Evolutionary conservation across 2,797 vertebrate genomes (phyloP).

Genomic region (Dryobates pubescens): DNA sequence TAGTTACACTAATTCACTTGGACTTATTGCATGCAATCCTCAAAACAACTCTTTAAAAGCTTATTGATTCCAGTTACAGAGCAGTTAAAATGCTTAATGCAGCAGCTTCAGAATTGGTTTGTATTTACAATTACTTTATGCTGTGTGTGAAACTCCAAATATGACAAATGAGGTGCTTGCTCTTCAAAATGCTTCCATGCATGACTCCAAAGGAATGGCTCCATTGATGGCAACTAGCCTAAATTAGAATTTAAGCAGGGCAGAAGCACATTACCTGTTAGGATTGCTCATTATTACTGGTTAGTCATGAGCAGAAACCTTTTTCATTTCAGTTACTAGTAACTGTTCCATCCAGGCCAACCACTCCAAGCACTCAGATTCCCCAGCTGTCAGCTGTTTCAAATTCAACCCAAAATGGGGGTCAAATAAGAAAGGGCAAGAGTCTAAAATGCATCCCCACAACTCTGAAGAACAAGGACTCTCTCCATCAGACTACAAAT

Average conservation of each 20-base stretch:
- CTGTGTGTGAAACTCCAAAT: background rate
- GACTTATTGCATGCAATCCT: background rate
- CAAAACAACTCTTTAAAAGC: background rate
- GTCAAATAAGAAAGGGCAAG: background rate
- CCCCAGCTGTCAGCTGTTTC: background rate
- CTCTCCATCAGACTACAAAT: background rate
- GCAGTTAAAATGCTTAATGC: background rate
- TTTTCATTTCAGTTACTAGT: background rate
- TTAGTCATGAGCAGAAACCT: background rate
- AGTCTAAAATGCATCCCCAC: background rate
- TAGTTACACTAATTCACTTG: background rate
- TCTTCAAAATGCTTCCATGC: background rate
- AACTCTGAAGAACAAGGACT: background rate
- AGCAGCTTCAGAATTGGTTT: background rate
- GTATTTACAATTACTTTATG: background rate
- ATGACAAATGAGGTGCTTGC: background rate
- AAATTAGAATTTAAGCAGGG: conserved; percentile 9
- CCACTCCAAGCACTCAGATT: background rate
- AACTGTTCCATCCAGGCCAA: background rate
- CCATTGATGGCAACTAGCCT: background rate
- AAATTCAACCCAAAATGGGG: background rate
- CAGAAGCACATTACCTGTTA: background rate
- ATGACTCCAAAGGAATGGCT: background rate
- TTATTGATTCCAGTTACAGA: background rate
- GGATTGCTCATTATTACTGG: background rate